Base-by-base conservation (phyloP, 2,888 invertebrate species). In the Dasypolia templi region DNA sequence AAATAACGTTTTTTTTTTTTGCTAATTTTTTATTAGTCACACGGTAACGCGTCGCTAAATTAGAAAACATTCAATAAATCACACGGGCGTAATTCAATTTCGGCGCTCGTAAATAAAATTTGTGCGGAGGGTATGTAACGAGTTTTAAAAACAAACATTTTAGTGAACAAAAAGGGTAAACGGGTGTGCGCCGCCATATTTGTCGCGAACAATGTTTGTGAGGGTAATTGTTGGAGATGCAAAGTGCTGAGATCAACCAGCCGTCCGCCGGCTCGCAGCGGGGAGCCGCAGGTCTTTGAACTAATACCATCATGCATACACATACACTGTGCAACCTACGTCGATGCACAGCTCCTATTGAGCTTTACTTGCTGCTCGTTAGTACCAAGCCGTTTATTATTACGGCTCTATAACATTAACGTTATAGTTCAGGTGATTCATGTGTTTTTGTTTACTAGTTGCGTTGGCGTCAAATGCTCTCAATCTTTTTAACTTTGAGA, bases 101-200 rank as follows among this genome's bases (percentile, higher is more conserved):
- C 84, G 88, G 82, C 86, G 89, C 92, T 92, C 92, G 92, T 93
- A 94, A 95, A 95, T 94, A 93, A 93, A 93, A 93, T 92, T 93
- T 92, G 92, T 88, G 90, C 91, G 88, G 87, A 90, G 93, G 93
- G 93, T 94, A 86, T 87, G 86, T 83, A 94, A 94, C 92, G 92
- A 94, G 94, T 94, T 94, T 93, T 90, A 88, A 93, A 94, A 95
- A 94, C 93, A 95, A 95, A 94, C 92, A 94, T 91, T 93, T 93
- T 91, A 91, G 90, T 89, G 89, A 91, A 93, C 92, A 93, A 92
- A 93, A 92, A 91, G 92, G 93, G 91, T 92, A 91, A 91, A 84
- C 91, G 90, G 90, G 90, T 91, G 92, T 88, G 91, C 91, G 92
- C 92, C 89, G 91, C 89, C 90, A 90, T 92, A 91, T 94, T 94